These are phyloP conservation scores for Conomelus anceps DNA, from an alignment of 2,888 invertebrate species.

Conservation along the genomic window DNA sequence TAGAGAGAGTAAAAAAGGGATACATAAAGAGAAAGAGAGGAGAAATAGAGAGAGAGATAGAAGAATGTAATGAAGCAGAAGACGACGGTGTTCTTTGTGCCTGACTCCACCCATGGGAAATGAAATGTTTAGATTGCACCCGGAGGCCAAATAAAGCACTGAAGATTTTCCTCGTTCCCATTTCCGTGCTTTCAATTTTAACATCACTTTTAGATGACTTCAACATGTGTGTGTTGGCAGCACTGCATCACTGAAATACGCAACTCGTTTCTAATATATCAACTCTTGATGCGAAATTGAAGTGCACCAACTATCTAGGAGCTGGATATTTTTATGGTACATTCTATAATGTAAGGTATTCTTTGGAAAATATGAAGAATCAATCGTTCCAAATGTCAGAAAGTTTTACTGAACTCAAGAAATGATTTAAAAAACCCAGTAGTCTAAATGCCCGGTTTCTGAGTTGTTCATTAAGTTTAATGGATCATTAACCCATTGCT, in stretches of 20 bases:
- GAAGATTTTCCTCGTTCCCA: neutral
- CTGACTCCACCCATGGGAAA: neutral
- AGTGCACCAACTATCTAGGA: too few relatives aligned
- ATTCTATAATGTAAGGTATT: too few relatives aligned
- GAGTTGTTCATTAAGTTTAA: too few relatives aligned
- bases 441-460: too few relatives aligned
- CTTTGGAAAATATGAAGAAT: too few relatives aligned
- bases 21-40: neutral
- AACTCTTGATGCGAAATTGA: too few relatives aligned
- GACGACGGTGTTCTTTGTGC: neutral
- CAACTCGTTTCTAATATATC: neutral
- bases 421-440: too few relatives aligned
- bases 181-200: neutral
- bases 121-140: neutral
- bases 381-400: too few relatives aligned
- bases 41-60: neutral
- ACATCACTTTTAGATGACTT: neutral
- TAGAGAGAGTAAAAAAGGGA: neutral
- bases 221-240: neutral
- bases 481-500: too few relatives aligned
- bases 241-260: neutral
- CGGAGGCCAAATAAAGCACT: neutral
- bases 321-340: too few relatives aligned
- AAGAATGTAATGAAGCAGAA: too few relatives aligned
- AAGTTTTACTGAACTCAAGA: too few relatives aligned